A percentile compares a stretch with the other conserved stretches of the same genome.
phyloP scores from a whole-genome alignment of 2,797 vertebrate genomes.

The Xerus rutilus region DNA sequence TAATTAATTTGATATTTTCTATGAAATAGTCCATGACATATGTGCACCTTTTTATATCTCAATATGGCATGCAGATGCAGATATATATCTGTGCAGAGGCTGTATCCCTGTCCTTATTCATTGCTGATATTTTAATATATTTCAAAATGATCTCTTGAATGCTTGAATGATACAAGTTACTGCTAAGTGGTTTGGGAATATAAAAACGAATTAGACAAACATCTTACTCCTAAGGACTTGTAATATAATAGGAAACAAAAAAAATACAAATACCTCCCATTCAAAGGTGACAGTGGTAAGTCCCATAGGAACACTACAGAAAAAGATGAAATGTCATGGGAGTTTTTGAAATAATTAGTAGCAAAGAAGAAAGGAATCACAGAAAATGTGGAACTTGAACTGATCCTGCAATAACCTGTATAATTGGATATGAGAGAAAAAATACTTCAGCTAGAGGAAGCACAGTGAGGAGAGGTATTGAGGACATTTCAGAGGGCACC shows the following conservation, averaged over 20 bases:
- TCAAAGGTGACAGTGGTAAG: not conserved
- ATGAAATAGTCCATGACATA: not conserved
- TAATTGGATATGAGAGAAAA: not conserved
- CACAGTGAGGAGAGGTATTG: not conserved
- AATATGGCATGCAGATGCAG: not conserved
- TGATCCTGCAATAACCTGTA: not conserved
- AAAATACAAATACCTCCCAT: slow-evolving; percentile 17
- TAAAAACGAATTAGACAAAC: slow-evolving; percentile 28
- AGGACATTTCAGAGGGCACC: not conserved
- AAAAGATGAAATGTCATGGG: slow-evolving; percentile 29
- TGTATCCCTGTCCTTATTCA: not conserved
- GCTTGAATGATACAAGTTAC: not conserved
- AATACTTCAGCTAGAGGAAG: not conserved
- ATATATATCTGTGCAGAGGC: not conserved
- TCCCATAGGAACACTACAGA: not conserved
- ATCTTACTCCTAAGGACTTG: not conserved
- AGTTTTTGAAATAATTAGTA: slow-evolving; percentile 66
- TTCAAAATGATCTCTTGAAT: not conserved
- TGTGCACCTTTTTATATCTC: not conserved
- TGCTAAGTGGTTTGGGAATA: not conserved
- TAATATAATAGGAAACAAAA: not conserved
- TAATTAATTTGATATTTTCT: slow-evolving; percentile 22
- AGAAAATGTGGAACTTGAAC: not conserved
- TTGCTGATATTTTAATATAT: not conserved
- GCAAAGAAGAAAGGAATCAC: not conserved